Conservation (phyloP, 2,797 vertebrate species). For the Anolis apletophallus region DNA sequence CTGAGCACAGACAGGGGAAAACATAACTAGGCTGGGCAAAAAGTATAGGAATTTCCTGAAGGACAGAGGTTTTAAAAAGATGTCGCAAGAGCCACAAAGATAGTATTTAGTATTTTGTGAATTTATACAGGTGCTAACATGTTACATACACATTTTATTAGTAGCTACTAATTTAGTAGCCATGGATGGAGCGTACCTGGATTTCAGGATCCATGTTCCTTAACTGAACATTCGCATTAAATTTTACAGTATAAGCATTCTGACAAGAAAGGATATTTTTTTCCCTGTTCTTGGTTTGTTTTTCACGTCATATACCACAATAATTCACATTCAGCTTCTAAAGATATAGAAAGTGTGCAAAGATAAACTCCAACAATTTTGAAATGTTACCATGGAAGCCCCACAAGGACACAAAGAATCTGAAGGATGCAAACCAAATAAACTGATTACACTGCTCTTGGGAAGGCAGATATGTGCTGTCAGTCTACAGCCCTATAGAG, state of each 20-base stretch:
- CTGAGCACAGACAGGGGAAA: not conserved
- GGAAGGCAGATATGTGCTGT: conserved; percentile 28
- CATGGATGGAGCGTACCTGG: no score
- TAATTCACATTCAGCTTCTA: conserved; percentile 16
- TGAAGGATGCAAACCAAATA: not conserved
- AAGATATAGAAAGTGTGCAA: not conserved
- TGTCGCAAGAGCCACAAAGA: not conserved
- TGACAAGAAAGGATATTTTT: conserved; percentile 47
- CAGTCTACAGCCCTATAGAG: conserved; percentile 3
- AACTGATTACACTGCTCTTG: conserved; percentile 25
- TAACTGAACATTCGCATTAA: conserved; percentile 57
- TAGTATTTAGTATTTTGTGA: not conserved
- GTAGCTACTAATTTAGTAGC: conserved; percentile 58
- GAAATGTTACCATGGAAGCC: conserved; percentile 45
- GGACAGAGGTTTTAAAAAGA: not conserved
- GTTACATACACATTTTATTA: conserved; percentile 52
- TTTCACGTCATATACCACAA: not conserved
- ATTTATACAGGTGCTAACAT: conserved; percentile 44
- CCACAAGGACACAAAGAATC: conserved; percentile 47
- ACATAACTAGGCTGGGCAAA: not conserved
- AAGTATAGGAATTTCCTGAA: not conserved
- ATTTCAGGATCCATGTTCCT: no score
- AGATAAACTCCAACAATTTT: conserved; percentile 32
- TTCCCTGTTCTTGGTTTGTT: not conserved
- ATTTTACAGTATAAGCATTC: conserved; percentile 31